A percentile compares a stretch with the other conserved stretches of the same genome.
These are phyloP conservation scores for Orycteropus afer DNA, from an alignment of 2,113 vertebrate genomes.

Conservation along the genomic window DNA sequence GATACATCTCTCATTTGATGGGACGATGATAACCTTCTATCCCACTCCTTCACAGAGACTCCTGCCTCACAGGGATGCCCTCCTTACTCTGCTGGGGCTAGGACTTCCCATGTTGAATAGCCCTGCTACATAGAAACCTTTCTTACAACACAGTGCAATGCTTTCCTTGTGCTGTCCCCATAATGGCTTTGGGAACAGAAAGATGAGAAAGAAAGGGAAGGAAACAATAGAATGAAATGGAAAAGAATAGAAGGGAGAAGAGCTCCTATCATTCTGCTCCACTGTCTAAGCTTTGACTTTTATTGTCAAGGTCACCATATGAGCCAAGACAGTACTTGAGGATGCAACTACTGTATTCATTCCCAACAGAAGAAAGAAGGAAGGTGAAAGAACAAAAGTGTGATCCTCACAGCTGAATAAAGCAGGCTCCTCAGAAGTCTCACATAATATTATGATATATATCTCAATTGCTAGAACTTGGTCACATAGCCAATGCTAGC, in stretches of 20 bases:
- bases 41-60: neutral
- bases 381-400: neutral
- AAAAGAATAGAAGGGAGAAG: neutral
- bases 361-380: neutral
- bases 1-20: neutral
- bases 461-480: neutral
- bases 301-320: neutral
- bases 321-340: neutral
- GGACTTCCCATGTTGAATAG: neutral
- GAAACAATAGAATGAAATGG: neutral
- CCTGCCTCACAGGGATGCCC: too few relatives aligned
- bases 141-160: neutral
- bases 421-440: neutral
- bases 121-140: neutral
- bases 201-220: neutral
- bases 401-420: neutral
- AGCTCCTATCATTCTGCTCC: neutral
- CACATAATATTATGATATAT: neutral
- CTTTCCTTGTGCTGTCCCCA: neutral
- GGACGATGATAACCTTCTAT: neutral
- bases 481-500: neutral
- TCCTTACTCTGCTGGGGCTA: neutral
- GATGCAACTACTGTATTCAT: neutral
- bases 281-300: neutral
- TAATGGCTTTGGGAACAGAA: neutral